These are phyloP conservation scores for Sialis fuliginosa DNA, from an alignment of 2,888 invertebrate genomes.

Conservation along the genomic window DNA sequence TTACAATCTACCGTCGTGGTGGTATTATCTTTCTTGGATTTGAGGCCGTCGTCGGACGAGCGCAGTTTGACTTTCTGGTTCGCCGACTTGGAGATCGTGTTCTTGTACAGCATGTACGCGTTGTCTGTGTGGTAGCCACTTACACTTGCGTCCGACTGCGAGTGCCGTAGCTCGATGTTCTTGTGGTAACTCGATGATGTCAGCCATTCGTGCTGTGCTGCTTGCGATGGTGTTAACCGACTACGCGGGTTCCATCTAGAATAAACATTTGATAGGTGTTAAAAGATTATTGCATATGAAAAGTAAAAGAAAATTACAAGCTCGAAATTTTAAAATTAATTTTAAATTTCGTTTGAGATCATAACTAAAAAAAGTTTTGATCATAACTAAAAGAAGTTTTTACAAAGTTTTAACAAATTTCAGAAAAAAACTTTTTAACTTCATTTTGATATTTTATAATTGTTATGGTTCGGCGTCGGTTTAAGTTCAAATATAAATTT, in stretches of 20 bases:
- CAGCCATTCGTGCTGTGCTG: conserved; percentile 76
- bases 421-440: too few species aligned
- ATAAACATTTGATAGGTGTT: conserved; percentile 5
- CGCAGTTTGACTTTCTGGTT: conserved; percentile 24
- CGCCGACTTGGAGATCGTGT: conserved; percentile 14
- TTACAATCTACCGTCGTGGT: conserved; percentile 29
- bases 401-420: too few species aligned
- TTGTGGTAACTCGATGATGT: conserved; percentile 30
- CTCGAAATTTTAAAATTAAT: too few species aligned
- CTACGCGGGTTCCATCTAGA: conserved; percentile 82
- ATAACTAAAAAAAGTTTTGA: too few species aligned
- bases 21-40: conserved; percentile 23
- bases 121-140: conserved; percentile 14
- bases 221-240: conserved; percentile 82
- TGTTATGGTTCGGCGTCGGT: too few species aligned
- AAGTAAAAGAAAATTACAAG: too few species aligned
- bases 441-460: too few species aligned
- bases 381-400: too few species aligned
- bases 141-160: conserved; percentile 30
- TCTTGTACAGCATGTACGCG: conserved; percentile 14
- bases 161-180: conserved; percentile 25
- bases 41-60: conserved; percentile 12
- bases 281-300: too few species aligned
- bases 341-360: too few species aligned
- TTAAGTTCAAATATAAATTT: too few species aligned